Percentiles rank a stretch among this genome's conserved stretches.
These are phyloP conservation scores for Lithophane semibrunnea DNA, from an alignment of 2,888 invertebrate species.

Conservation along the genomic window DNA sequence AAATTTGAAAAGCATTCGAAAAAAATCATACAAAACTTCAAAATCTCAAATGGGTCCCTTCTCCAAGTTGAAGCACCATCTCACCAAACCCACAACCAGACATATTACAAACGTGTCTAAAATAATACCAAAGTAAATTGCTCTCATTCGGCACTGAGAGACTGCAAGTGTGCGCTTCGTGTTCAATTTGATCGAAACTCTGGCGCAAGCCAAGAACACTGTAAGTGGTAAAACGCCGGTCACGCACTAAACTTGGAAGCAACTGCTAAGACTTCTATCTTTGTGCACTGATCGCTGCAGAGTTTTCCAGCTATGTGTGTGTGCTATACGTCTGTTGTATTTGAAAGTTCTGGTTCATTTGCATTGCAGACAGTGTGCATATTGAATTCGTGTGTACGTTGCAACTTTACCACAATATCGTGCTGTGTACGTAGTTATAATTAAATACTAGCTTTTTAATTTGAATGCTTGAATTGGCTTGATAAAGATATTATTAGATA, in stretches of 20 bases:
- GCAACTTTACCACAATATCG: neutral
- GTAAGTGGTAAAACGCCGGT: constrained; percentile 63
- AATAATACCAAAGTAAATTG: constrained; percentile 55
- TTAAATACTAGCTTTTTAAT: neutral
- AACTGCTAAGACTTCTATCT: constrained; percentile 64
- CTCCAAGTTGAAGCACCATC: neutral
- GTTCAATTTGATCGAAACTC: constrained; percentile 64
- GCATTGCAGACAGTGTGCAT: constrained; percentile 20
- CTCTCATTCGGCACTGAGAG: constrained; percentile 45
- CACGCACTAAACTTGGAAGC: constrained; percentile 68
- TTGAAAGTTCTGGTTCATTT: constrained; percentile 27
- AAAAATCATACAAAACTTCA: no score
- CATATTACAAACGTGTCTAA: constrained; percentile 56
- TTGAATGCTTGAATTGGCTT: neutral
- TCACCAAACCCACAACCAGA: constrained; percentile 24
- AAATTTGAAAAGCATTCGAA: neutral
- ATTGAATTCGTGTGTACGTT: constrained; percentile 23
- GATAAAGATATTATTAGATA: neutral
- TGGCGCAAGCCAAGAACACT: constrained; percentile 53
- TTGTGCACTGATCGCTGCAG: constrained; percentile 56
- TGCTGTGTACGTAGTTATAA: neutral
- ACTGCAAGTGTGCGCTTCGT: constrained; percentile 61
- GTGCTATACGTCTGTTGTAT: constrained; percentile 40
- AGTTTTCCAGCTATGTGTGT: constrained; percentile 43
- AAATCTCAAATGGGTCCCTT: neutral